A percentile compares a stretch with the other conserved stretches of the same genome.
Conservation (phyloP, 2,888 invertebrate genomes). For the Subacronicta megacephala region DNA sequence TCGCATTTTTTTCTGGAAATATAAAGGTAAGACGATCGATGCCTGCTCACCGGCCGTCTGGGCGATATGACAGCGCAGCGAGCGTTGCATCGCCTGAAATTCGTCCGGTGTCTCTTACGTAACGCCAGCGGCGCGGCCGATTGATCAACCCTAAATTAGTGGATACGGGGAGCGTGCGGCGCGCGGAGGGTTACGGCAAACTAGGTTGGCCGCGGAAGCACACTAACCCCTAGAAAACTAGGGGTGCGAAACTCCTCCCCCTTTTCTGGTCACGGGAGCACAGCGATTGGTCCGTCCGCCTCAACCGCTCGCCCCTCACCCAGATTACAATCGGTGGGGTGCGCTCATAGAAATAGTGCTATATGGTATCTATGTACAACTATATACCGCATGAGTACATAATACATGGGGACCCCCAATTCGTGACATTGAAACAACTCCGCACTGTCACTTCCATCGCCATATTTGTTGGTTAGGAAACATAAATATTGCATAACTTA, state of each 20-base stretch:
- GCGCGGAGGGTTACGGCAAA: slow-evolving; percentile 83
- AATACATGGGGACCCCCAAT: slow-evolving; percentile 77
- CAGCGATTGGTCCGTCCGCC: slow-evolving; percentile 87
- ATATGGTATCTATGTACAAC: slow-evolving; percentile 80
- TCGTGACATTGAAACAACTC: slow-evolving; percentile 82
- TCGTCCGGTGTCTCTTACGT: slow-evolving; percentile 79
- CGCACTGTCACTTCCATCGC: slow-evolving; percentile 47
- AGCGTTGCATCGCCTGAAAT: slow-evolving; percentile 59
- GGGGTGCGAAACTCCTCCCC: slow-evolving; percentile 90
- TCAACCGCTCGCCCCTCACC: slow-evolving; percentile 85
- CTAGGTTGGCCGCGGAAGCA: slow-evolving; percentile 90
- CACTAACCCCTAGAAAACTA: slow-evolving; percentile 90
- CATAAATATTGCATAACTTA: slow-evolving; percentile 10
- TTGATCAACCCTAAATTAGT: slow-evolving; percentile 89
- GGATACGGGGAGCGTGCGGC: slow-evolving; percentile 76
- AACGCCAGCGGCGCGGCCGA: slow-evolving; percentile 78
- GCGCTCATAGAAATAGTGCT: slow-evolving; percentile 89
- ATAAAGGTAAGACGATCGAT: slow-evolving; percentile 4
- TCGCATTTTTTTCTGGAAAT: slow-evolving; percentile 4
- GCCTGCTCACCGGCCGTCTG: slow-evolving; percentile 20
- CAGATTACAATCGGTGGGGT: slow-evolving; percentile 90
- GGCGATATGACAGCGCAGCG: slow-evolving; percentile 27
- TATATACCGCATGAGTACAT: slow-evolving; percentile 78
- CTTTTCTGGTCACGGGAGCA: slow-evolving; percentile 89
- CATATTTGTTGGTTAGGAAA: slow-evolving; percentile 18